Evolutionary conservation across 2,797 vertebrate genomes (phyloP).

Genomic region (Myiotriccus ornatus): DNA sequence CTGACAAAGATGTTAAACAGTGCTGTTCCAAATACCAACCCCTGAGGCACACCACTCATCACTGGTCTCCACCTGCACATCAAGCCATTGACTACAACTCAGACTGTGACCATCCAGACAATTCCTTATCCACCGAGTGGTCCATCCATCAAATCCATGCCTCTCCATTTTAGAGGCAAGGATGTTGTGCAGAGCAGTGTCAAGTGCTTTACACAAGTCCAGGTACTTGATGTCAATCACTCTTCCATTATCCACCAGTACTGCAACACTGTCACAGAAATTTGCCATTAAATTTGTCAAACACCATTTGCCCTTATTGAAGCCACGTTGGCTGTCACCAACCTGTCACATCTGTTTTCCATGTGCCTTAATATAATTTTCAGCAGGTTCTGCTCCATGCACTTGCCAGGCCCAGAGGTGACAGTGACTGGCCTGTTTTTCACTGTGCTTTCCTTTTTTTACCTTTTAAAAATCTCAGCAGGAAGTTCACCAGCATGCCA

Average conservation of each 20-base stretch:
- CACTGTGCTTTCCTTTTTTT: not conserved
- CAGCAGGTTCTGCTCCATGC: not conserved
- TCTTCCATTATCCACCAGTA: not conserved
- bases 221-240: fast-evolving
- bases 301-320: not conserved
- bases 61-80: not conserved
- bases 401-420: not conserved
- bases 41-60: fast-evolving
- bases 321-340: not conserved
- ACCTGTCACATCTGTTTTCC: not conserved
- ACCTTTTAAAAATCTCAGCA: not conserved
- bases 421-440: not conserved
- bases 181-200: not conserved
- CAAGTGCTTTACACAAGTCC: not conserved
- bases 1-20: fast-evolving
- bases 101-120: not conserved
- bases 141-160: not conserved
- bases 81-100: not conserved
- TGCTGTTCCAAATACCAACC: fast-evolving
- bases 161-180: not conserved
- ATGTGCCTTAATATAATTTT: not conserved
- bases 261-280: not conserved
- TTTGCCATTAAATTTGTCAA: not conserved
- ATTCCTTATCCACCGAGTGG: not conserved
- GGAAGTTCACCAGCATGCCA: not conserved